A percentile compares a stretch with the other conserved stretches of the same genome.
phyloP scores from a whole-genome alignment of 2,888 invertebrate genomes.

The Chrysolina haemoptera region DNA sequence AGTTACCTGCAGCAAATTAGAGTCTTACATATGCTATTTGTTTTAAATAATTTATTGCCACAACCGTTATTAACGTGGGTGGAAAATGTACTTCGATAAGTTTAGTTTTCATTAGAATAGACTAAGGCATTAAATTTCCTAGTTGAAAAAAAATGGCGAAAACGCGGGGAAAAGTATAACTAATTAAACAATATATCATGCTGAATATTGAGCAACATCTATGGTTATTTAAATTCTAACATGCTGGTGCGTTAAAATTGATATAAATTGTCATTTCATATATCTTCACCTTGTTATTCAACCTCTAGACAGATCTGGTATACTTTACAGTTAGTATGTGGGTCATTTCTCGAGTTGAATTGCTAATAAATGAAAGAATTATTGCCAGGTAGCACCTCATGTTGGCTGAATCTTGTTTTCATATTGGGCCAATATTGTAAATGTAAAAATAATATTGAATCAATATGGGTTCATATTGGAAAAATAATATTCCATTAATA shows the following conservation, averaged over 20 bases:
- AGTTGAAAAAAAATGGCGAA: neutral
- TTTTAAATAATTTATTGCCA: neutral
- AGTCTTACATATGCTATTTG: conserved; percentile 2
- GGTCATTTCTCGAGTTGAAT: neutral
- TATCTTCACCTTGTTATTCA: too few species aligned
- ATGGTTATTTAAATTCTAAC: neutral
- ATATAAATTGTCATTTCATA: neutral
- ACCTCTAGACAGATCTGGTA: too few species aligned
- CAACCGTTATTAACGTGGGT: neutral
- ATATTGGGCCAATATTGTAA: too few species aligned
- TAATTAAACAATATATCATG: neutral
- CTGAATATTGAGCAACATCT: neutral
- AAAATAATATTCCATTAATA: too few species aligned
- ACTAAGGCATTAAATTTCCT: neutral
- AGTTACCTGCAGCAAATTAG: neutral
- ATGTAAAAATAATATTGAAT: too few species aligned
- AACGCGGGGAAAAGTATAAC: neutral
- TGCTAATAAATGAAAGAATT: too few species aligned
- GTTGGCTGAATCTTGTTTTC: too few species aligned
- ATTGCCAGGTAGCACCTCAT: too few species aligned
- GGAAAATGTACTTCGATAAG: neutral
- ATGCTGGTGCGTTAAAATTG: neutral
- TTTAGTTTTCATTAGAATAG: neutral
- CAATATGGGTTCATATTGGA: too few species aligned
- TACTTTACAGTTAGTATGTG: too few species aligned